Conservation (phyloP, 2,888 invertebrate species). For the Aplocera efformata region DNA sequence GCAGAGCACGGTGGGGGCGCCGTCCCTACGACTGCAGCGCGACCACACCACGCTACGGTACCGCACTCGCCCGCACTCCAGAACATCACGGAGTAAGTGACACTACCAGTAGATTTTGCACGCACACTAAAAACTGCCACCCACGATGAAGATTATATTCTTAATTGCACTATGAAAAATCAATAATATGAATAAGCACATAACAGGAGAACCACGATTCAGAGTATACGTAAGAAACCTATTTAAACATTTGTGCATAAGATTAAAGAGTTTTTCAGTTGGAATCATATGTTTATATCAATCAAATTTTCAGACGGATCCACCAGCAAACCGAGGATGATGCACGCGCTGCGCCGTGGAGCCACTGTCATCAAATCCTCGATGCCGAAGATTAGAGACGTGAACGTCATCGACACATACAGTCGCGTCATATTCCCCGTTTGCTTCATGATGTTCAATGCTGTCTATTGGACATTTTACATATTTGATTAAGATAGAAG, state of each 20-base stretch:
- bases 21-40: constrained; percentile 73
- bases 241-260: no score
- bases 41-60: constrained; percentile 79
- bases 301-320: constrained; percentile 67
- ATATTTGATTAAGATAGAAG: constrained; percentile 82
- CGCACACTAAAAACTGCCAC: no score
- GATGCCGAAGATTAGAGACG: constrained; percentile 97
- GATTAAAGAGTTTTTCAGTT: no score
- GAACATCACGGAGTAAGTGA: constrained; percentile 58
- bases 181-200: no score
- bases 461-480: constrained; percentile 97
- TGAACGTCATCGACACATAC: constrained; percentile 98
- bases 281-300: no score
- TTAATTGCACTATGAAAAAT: no score
- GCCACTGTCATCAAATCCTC: constrained; percentile 93
- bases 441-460: constrained; percentile 96
- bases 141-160: no score
- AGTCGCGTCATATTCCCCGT: constrained; percentile 97
- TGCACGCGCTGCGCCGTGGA: constrained; percentile 90
- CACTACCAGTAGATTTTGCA: neutral
- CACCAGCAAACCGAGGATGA: constrained; percentile 84
- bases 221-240: no score
- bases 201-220: no score
- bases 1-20: constrained; percentile 88
- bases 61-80: constrained; percentile 79